Evolutionary conservation across 2,888 invertebrate species (phyloP).

Genomic region (Hoplodrina ambigua): DNA sequence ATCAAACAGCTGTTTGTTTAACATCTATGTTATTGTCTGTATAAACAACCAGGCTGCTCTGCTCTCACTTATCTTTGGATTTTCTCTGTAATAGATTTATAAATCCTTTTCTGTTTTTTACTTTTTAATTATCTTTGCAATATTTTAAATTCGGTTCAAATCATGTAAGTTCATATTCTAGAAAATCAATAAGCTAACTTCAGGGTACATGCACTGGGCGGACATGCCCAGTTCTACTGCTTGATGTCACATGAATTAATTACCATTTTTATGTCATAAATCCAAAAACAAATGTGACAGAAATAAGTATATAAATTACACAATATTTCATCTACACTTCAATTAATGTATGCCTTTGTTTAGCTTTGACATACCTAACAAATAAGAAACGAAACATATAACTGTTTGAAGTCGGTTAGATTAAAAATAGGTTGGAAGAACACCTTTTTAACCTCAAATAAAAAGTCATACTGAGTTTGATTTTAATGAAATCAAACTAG

Average conservation of each 20-base stretch:
- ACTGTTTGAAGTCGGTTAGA: too few relatives aligned
- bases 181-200: neutral
- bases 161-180: too few relatives aligned
- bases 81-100: too few relatives aligned
- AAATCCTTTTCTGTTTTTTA: too few relatives aligned
- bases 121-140: too few relatives aligned
- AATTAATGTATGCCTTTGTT: neutral
- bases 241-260: neutral
- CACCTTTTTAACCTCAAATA: neutral
- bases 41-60: too few relatives aligned
- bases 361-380: neutral
- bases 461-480: neutral
- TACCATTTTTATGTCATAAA: neutral
- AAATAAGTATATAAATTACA: neutral
- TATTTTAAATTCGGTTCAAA: too few relatives aligned
- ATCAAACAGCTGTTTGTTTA: neutral
- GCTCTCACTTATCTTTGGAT: too few relatives aligned
- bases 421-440: too few relatives aligned
- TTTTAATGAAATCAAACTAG: conserved; percentile 6
- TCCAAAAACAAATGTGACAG: neutral
- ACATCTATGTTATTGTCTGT: too few relatives aligned
- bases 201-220: neutral
- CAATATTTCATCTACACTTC: neutral
- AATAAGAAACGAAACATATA: neutral
- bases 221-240: too few relatives aligned